Base-by-base conservation (phyloP, 2,888 invertebrate genomes). In the Pimpla rufipes region DNA sequence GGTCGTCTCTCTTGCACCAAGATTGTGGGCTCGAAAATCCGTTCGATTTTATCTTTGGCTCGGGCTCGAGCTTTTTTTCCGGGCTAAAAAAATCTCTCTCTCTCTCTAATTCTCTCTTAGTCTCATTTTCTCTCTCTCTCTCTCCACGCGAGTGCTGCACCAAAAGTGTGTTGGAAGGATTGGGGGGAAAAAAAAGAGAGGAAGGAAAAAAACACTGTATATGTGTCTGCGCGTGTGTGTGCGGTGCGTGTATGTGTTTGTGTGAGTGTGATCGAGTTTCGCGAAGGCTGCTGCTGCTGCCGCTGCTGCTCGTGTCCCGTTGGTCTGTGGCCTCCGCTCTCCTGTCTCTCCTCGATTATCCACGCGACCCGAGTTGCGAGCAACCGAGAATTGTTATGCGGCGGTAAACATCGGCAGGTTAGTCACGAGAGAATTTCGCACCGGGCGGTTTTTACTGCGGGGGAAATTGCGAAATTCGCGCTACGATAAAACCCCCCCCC, bases 371-470 rank as follows among this genome's bases (percentile, higher is more conserved):
- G 45, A 62, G 62, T 71, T 71, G 78, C 81, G 75, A 84, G 47
- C 6, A 47, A 57, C 78, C 67, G 62, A 75, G 59, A 57, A 86
- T 88, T 91, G 91, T 90, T 90, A 92, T 92, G 92, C 88, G 87
- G 90, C 89, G 91, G 89, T 92, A 90, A 92, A 90, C 89, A 88
- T 91, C 88, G 86, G 85, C 84, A 90, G 88, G 89, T 89, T 79
- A 86, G 85, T 84, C 66, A 57, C 13, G 62, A 35, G 2, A 47
- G 70, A 74, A 81, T 74, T n/a, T 67, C 59, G 29, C 16, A 40
- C 55, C 70, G 40, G 23, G 35, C 47, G 18, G 21, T 18, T 8
- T 52, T 52, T 52, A 7, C 10, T 6, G 8, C 10, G 8, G 8
- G 5, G 50, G 18, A 52, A 52, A 52, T 52, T 1, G 50, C n/a